phyloP scores from a whole-genome alignment of 2,797 vertebrate genomes.

The Chelidonichthys spinosus region DNA sequence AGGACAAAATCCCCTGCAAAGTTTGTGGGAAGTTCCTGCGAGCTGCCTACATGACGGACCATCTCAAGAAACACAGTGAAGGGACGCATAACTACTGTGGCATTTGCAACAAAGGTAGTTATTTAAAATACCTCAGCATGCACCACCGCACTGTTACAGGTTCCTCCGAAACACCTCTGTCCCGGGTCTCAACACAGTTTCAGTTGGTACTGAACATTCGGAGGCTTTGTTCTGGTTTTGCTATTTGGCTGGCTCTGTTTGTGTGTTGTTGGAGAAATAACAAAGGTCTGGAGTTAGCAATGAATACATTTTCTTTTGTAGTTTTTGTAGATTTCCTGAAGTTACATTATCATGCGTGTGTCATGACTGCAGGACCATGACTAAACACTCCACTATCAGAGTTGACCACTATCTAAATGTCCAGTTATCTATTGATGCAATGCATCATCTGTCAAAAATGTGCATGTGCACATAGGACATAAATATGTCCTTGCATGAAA shows the following conservation, averaged over 20 bases:
- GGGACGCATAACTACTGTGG: slow-evolving; percentile 99
- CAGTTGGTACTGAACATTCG: not conserved
- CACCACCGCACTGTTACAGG: not conserved
- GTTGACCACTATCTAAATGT: not conserved
- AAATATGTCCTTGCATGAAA: not conserved
- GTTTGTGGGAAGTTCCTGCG: slow-evolving; percentile 98
- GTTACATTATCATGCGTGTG: not conserved
- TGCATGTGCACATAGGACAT: not conserved
- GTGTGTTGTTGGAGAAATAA: not conserved
- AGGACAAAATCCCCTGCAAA: slow-evolving; percentile 99
- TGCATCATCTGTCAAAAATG: not conserved
- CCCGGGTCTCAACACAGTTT: not conserved
- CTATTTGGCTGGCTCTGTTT: slow-evolving; percentile 3
- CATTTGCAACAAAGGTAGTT: slow-evolving; percentile 99
- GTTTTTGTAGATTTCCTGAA: not conserved
- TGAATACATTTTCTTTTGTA: not conserved
- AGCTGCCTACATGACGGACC: slow-evolving; percentile 98
- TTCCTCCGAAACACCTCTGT: not conserved
- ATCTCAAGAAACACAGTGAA: slow-evolving; percentile 99
- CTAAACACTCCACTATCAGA: not conserved
- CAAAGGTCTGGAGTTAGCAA: not conserved
- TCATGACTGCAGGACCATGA: not conserved
- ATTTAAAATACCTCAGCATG: not conserved
- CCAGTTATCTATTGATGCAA: not conserved
- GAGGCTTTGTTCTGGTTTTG: not conserved